Percentiles rank a stretch among this genome's conserved stretches.
Evolutionary conservation across 2,888 invertebrate genomes (phyloP).

Genomic region (Rhogogaster chlorosoma): DNA sequence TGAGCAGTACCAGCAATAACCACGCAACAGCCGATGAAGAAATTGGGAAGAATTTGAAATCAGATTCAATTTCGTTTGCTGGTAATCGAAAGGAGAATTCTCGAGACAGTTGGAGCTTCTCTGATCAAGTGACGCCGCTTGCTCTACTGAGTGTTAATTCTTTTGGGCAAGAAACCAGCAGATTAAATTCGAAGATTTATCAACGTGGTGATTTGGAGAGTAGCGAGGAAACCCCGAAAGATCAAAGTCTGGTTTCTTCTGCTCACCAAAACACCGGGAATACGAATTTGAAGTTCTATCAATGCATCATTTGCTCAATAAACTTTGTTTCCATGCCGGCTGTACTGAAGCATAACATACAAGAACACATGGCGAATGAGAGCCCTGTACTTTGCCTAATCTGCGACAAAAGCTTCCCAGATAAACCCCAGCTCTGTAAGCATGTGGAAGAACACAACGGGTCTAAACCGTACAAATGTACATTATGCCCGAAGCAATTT

Average conservation of each 20-base stretch:
- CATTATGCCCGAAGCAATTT: conserved; percentile 39
- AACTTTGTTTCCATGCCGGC: conserved; percentile 34
- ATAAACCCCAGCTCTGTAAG: not conserved
- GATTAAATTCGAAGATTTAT: not conserved
- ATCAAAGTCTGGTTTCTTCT: not conserved
- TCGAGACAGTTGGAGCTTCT: not conserved
- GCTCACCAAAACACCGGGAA: not conserved
- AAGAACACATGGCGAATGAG: conserved; percentile 34
- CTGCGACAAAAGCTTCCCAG: conserved; percentile 8
- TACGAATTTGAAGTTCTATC: conserved; percentile 6
- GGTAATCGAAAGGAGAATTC: not conserved
- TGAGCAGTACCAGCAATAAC: not conserved
- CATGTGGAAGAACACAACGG: conserved; percentile 30
- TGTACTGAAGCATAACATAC: conserved; percentile 44
- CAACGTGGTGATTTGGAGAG: not conserved
- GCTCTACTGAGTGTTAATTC: conserved; percentile 5
- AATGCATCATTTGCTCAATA: conserved; percentile 29
- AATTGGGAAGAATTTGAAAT: not conserved
- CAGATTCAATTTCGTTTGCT: not conserved
- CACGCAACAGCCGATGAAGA: not conserved
- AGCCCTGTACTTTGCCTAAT: conserved; percentile 2
- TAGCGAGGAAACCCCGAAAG: not conserved
- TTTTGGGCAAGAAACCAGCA: not conserved
- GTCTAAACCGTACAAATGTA: not conserved
- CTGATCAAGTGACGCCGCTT: not conserved